A percentile compares a stretch with the other conserved stretches of the same genome.
These are phyloP conservation scores for Amphilophus citrinellus DNA, from an alignment of 2,113 vertebrate species.

Conservation along the genomic window DNA sequence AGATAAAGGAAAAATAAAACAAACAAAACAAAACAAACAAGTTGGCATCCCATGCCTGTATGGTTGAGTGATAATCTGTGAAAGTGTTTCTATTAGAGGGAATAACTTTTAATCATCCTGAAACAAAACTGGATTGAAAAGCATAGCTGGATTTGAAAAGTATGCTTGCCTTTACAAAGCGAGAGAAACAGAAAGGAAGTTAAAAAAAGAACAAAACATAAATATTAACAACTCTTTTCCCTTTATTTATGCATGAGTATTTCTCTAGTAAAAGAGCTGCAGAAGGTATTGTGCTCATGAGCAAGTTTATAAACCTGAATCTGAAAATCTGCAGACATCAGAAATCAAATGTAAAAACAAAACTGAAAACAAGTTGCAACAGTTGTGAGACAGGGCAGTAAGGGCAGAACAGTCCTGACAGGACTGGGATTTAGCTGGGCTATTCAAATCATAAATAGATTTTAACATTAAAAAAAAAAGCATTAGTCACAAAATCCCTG, in stretches of 20 bases:
- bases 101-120: neutral
- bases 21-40: neutral
- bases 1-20: neutral
- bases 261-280: neutral
- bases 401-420: neutral
- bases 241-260: neutral
- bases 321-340: neutral
- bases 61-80: neutral
- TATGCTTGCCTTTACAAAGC: neutral
- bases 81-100: neutral
- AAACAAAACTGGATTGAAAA: neutral
- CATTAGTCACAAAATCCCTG: neutral
- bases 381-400: neutral
- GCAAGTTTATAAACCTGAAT: neutral
- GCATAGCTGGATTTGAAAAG: neutral
- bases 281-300: neutral
- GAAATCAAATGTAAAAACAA: conserved; percentile 1
- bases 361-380: neutral
- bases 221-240: neutral
- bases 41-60: neutral
- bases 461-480: neutral
- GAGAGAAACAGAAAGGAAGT: neutral
- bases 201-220: no score
- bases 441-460: neutral
- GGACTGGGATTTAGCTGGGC: neutral